These are phyloP conservation scores for Hydrophis major DNA, from an alignment of 2,797 vertebrate genomes.

Conservation along the genomic window DNA sequence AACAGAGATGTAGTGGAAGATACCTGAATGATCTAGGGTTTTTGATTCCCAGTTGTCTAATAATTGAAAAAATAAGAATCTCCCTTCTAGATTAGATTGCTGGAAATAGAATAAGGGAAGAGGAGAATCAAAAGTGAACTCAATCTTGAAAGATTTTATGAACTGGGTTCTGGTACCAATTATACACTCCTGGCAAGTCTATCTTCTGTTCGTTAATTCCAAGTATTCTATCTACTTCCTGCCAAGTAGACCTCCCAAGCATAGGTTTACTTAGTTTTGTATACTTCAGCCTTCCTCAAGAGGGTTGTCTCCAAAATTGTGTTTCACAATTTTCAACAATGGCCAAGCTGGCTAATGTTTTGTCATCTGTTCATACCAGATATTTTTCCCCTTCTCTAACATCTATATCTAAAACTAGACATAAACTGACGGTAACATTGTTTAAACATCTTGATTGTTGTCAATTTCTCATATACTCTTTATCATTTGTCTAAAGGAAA, in stretches of 20 bases:
- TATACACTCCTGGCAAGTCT: background rate
- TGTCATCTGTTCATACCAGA: background rate
- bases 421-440: slow-evolving; percentile 27
- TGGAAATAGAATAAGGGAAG: background rate
- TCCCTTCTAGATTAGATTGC: background rate
- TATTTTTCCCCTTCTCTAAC: background rate
- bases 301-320: background rate
- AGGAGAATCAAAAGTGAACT: background rate
- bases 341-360: background rate
- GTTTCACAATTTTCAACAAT: background rate
- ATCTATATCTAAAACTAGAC: background rate
- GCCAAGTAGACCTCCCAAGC: background rate
- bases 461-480: background rate
- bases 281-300: background rate
- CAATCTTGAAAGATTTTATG: background rate
- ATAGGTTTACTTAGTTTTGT: background rate
- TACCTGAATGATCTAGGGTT: background rate
- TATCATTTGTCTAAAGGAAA: background rate
- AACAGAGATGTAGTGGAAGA: background rate
- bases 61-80: background rate
- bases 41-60: background rate
- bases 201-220: background rate
- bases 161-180: background rate
- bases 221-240: background rate
- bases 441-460: slow-evolving; percentile 9